These are phyloP conservation scores for Neoscelio sp. DNA, from an alignment of 2,888 invertebrate species.

Conservation along the genomic window DNA sequence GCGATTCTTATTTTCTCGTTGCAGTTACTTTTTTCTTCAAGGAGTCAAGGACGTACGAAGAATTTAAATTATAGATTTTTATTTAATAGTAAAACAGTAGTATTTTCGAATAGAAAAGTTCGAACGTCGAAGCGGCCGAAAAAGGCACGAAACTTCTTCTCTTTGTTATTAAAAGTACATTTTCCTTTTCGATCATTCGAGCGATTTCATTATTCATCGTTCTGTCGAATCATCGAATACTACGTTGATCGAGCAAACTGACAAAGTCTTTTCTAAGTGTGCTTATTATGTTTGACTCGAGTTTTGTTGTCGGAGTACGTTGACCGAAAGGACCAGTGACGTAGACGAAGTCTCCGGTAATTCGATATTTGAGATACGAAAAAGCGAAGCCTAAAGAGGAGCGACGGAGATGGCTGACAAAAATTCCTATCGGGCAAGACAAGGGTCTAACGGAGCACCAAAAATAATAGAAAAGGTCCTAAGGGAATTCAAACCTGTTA, in stretches of 20 bases:
- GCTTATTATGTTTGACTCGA: slow-evolving; percentile 40
- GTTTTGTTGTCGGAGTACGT: slow-evolving; percentile 31
- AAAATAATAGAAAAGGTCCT: slow-evolving; percentile 50
- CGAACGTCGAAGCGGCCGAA: no score
- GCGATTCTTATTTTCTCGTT: no score
- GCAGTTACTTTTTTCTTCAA: no score
- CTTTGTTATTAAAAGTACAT: no score
- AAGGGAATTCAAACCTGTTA: slow-evolving; percentile 45
- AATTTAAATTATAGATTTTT: no score
- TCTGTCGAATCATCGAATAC: slow-evolving; percentile 36
- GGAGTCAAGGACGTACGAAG: no score
- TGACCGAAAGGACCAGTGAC: slow-evolving; percentile 17
- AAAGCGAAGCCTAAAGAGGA: slow-evolving; percentile 34
- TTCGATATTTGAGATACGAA: slow-evolving; percentile 43
- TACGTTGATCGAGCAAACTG: background rate
- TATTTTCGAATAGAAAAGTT: no score
- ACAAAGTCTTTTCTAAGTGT: background rate
- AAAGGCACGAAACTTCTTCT: no score
- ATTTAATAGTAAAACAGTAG: no score
- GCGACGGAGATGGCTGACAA: slow-evolving; percentile 42
- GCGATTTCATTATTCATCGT: slow-evolving; percentile 22
- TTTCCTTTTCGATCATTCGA: no score
- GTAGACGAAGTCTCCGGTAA: slow-evolving; percentile 26
- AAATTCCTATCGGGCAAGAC: slow-evolving; percentile 44
- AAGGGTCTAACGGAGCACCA: slow-evolving; percentile 44